Percentiles rank a stretch among this genome's conserved stretches.
These are phyloP conservation scores for Microcaecilia unicolor DNA, from an alignment of 2,797 vertebrate species.

Conservation along the genomic window DNA sequence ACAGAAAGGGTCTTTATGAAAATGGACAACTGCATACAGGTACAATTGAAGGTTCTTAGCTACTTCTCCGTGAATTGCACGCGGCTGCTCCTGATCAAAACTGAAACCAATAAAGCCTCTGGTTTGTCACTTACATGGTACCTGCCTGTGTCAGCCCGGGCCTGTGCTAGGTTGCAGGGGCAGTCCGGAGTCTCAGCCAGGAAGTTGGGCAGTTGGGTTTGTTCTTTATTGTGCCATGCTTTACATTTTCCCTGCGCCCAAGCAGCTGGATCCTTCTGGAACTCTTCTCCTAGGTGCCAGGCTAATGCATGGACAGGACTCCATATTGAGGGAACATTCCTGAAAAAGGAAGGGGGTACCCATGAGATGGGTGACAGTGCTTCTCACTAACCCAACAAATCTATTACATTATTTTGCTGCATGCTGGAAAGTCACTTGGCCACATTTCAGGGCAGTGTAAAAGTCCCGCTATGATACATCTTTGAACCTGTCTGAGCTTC, in stretches of 20 bases:
- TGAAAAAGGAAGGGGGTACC: slow-evolving; percentile 19
- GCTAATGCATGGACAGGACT: slow-evolving; percentile 78
- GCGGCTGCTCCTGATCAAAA: no score
- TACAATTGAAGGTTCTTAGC: no score
- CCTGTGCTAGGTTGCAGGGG: slow-evolving; percentile 87
- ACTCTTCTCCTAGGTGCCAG: slow-evolving; percentile 79
- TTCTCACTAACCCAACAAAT: no score
- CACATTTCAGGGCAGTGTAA: no score
- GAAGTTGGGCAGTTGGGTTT: slow-evolving; percentile 63
- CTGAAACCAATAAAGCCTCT: no score
- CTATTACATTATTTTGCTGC: not conserved
- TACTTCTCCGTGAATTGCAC: no score
- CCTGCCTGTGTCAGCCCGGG: slow-evolving; percentile 83
- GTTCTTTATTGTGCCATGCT: slow-evolving; percentile 69
- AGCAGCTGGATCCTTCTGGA: slow-evolving; percentile 55
- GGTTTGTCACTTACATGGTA: slow-evolving; percentile 82
- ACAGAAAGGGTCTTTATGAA: no score
- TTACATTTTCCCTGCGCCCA: slow-evolving; percentile 80
- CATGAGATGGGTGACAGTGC: no score
- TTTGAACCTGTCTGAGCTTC: no score
- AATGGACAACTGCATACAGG: no score
- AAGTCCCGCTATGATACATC: no score
- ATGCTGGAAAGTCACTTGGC: no score
- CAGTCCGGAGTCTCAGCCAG: slow-evolving; percentile 73
- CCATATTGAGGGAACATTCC: slow-evolving; percentile 74